These are phyloP conservation scores for Anthrax anthrax DNA, from an alignment of 2,888 invertebrate species.

Conservation along the genomic window DNA sequence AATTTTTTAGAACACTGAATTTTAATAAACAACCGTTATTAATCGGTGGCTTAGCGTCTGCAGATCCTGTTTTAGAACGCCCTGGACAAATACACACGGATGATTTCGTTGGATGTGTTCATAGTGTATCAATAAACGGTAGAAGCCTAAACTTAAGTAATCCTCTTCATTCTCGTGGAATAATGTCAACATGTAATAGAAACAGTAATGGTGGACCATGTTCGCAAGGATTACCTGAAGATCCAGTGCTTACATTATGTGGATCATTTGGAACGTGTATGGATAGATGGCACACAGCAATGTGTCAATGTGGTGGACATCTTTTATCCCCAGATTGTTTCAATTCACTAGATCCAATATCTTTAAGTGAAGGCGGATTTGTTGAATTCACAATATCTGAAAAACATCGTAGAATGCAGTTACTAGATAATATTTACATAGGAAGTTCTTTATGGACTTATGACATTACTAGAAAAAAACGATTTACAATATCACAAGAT, in stretches of 20 bases:
- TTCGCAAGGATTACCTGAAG: slow-evolving; percentile 30
- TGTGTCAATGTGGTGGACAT: slow-evolving; percentile 54
- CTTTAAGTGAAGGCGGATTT: slow-evolving; percentile 61
- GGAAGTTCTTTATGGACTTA: slow-evolving; percentile 55
- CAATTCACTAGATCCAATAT: slow-evolving; percentile 62
- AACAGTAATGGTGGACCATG: slow-evolving; percentile 52
- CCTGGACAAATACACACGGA: slow-evolving; percentile 84
- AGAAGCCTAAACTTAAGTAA: slow-evolving; percentile 65
- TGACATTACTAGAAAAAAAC: slow-evolving; percentile 26
- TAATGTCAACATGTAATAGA: slow-evolving; percentile 63
- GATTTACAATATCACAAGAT: slow-evolving; percentile 23
- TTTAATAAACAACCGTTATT: slow-evolving; percentile 79
- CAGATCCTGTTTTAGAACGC: slow-evolving; percentile 75
- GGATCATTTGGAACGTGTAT: slow-evolving; percentile 55
- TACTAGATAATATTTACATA: slow-evolving; percentile 63
- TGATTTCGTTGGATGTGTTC: slow-evolving; percentile 87
- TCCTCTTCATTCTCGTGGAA: slow-evolving; percentile 55
- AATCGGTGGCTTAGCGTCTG: slow-evolving; percentile 70
- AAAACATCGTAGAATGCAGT: slow-evolving; percentile 72
- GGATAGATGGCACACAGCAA: slow-evolving; percentile 68
- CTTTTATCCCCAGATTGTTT: slow-evolving; percentile 68
- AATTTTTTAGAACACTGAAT: slow-evolving; percentile 62
- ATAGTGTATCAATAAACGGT: slow-evolving; percentile 80
- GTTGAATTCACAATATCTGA: slow-evolving; percentile 68
- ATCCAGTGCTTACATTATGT: slow-evolving; percentile 37